Base-by-base conservation (phyloP, 2,113 vertebrate genomes). In the Salvelinus namaycush region DNA sequence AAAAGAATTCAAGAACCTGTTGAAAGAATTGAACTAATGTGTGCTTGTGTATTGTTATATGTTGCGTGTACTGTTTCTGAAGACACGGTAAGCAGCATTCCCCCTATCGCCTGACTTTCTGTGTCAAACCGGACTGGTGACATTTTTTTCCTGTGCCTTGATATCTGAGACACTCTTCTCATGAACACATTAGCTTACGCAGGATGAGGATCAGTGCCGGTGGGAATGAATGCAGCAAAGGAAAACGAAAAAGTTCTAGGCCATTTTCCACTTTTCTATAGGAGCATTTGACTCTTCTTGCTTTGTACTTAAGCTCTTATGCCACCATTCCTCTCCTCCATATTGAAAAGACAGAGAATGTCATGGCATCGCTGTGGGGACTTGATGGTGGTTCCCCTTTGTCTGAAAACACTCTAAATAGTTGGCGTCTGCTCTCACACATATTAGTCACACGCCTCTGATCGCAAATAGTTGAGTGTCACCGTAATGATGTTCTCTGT, bases 361-460 rank as follows among this genome's bases (percentile, higher is more conserved):
- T 85, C 71, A 78, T 86, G 75, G 85, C 70, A 72, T 54, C 12
- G 3, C 79, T 78, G 78, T 87, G 71, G 79, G 49, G 85, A 87
- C 84, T 44, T 70, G 1, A 73, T 18, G 79, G 60, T 18, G 60
- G 70, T 83, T 84, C 81, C 51, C 20, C 75, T 73, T 74, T 73
- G 27, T 75, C 62, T 83, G 66, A 86, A 54, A 85, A 83, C 77
- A 74, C 39, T 48, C 54, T 8, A 76, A 86, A 87, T 83, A 87
- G 77, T 84, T 87, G 76, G 84, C 29, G 79, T 82, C 51, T 80
- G 72, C 83, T 85, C 81, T 80, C 87, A 89, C 88, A 88, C 72
- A 76, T 90, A 12, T 44, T 44, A 44, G 39, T 44, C 9, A 44
- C 39, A 44, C 9, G 39, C 39, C 39, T 44, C 39, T 44, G 39